Percentiles rank a stretch among this genome's conserved stretches.
phyloP scores from a whole-genome alignment of 1,140 invertebrate species.

The Trichogramma pretiosum region DNA sequence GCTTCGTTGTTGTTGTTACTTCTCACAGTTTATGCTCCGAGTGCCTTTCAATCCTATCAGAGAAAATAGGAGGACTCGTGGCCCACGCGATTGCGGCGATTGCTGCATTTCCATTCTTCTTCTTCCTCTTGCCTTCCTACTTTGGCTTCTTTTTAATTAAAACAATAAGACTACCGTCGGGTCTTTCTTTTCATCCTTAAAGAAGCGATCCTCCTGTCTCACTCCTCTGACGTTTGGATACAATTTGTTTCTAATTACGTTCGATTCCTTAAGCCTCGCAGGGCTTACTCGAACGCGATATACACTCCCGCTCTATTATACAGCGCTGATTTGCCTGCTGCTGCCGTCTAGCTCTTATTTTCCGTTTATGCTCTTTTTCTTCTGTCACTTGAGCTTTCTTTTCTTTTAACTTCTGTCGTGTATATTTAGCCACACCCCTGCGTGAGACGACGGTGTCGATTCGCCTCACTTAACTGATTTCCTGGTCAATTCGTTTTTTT shows the following conservation, averaged over 20 bases:
- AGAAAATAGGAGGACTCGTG: conserved; percentile 32
- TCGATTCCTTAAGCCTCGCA: conserved; percentile 39
- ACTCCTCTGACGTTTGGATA: conserved; percentile 25
- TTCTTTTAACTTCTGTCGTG: conserved; percentile 13
- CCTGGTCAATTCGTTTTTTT: conserved; percentile 17
- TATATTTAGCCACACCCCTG: too few relatives aligned
- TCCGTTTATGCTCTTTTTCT: conserved; percentile 13
- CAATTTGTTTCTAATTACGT: conserved; percentile 48
- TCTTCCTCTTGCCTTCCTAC: conserved; percentile 3
- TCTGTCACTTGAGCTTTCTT: conserved; percentile 10
- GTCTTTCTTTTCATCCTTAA: conserved; percentile 22
- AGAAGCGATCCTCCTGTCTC: conserved; percentile 25
- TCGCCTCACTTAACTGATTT: conserved; percentile 14
- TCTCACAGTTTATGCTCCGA: conserved; percentile 41
- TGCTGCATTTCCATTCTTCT: conserved; percentile 19
- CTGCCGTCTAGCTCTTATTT: conserved; percentile 16
- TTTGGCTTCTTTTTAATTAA: too few relatives aligned
- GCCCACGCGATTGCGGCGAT: too few relatives aligned
- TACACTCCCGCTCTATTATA: background rate
- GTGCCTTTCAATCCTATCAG: conserved; percentile 42
- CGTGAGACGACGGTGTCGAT: conserved; percentile 12
- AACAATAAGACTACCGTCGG: too few relatives aligned
- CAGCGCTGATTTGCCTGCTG: too few relatives aligned
- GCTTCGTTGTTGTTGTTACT: conserved; percentile 42
- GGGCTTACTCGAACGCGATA: conserved; percentile 11